Evolutionary conservation across 2,888 invertebrate genomes (phyloP), one percentile per base, ranked within the genome.

Genomic region (Drosophila crucigera): DNA sequence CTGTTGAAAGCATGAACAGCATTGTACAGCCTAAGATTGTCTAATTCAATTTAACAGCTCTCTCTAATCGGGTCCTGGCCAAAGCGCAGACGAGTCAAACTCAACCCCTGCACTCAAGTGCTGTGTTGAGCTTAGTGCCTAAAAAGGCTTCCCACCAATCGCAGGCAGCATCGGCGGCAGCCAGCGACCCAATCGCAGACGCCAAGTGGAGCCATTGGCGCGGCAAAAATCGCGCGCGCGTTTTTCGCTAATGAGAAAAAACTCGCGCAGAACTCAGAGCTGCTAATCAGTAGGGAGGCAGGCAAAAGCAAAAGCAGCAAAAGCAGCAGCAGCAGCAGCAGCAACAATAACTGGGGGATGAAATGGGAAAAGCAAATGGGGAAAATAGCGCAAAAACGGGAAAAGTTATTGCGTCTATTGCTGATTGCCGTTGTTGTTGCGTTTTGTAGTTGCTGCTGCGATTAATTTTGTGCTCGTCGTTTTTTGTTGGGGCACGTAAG

Each of bases 121-220:
- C 53, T 31, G 54, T 47, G 39, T 52, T 53, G 60, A 68, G 73
- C 55, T 84, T 72, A 78, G 81, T 58, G 73, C 82, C 82, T 83
- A 71, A 71, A 64, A 68, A 67, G 70, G 67, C 75, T 50, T 67
- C 66, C 81, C 80, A 82, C 89, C 87, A 86, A 89, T 89, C 83
- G 84, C 84, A 83, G 72, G 30, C 61, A 69, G 73, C 84, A 71
- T 76, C 70, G 68, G 31, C 82, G 59, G 16, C 66, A 68, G 31
- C 72, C 63, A 43, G 71, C 77, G 76, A 84, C 84, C 89, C 84
- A 86, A 89, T 89, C 68, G 89, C 84, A 83, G 77, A 73, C 69
- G 83, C 78, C 89, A 85, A 88, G 78, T 85, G 78, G 82, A 82
- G 83, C 76, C 84, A 88, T 88, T 85, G 85, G 85, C 76, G 81